Conservation (phyloP, 2,888 invertebrate species). For the Macrosoma leucophasiata region DNA sequence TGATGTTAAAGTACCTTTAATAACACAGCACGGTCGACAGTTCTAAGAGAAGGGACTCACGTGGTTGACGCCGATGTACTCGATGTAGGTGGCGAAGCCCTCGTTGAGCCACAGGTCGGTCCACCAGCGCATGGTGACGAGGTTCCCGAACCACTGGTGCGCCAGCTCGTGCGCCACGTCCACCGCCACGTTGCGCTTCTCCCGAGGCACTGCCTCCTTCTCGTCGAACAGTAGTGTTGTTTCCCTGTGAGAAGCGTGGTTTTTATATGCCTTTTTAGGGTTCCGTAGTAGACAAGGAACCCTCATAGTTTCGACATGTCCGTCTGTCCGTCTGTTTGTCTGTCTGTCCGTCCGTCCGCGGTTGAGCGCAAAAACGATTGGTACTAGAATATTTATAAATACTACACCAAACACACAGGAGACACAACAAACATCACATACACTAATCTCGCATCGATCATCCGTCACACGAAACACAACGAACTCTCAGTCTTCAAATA, state of each 20-base stretch:
- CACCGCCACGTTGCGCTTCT: constrained; percentile 72
- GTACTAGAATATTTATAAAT: too few species aligned
- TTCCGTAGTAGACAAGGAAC: too few species aligned
- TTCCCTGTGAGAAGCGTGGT: constrained; percentile 70
- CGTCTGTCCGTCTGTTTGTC: too few species aligned
- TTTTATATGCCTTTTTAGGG: too few species aligned
- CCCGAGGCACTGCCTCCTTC: constrained; percentile 57
- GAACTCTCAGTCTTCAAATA: too few species aligned
- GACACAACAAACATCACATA: too few species aligned
- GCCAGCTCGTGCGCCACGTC: constrained; percentile 81
- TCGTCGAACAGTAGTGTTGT: constrained; percentile 77
- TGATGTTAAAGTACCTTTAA: background rate
- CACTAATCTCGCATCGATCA: too few species aligned
- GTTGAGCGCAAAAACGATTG: too few species aligned
- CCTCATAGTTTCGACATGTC: too few species aligned
- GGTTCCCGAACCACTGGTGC: constrained; percentile 86
- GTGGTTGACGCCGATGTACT: constrained; percentile 69
- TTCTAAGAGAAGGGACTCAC: constrained; percentile 59
- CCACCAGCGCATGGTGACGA: constrained; percentile 83
- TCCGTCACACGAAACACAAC: too few species aligned
- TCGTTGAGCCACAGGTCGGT: constrained; percentile 83
- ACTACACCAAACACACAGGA: too few species aligned
- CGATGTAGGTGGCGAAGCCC: constrained; percentile 82
- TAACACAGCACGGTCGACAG: background rate
- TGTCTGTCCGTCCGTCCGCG: too few species aligned